Base-by-base conservation (phyloP, 2,888 invertebrate species). In the Oscheius onirici region DNA sequence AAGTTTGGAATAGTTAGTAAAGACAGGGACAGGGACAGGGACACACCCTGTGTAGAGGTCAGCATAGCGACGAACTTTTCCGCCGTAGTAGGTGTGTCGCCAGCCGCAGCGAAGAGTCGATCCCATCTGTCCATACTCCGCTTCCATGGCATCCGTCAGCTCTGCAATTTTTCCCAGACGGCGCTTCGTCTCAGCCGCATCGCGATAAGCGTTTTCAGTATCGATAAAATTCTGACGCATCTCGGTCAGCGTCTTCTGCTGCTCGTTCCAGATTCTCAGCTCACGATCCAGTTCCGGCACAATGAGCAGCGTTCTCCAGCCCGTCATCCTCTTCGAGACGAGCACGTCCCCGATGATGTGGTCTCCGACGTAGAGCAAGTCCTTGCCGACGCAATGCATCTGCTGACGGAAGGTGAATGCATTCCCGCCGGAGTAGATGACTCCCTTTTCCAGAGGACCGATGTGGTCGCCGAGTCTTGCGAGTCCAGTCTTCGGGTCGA, bases 261-360 rank as follows among this genome's bases (percentile, higher is more conserved):
- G 68, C 17, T 15, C 17, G 6, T 22, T 3, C 55, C 55, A 57
- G 17, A 46, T 43, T 6, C 20, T n/a, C 20, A 57, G 3, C 71
- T 85, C 99, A 85, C 95, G 93, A 22, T 94, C 93, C 80, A 99
- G 89, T 89, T 99, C 99, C 0, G 99, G 99, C n/a, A 99, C 94
- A 83, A 99, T 94, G 51, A 99, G 91, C 90, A 97, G 97, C n/a
- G 97, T 99, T 82, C 97, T 91, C 99, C 99, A 99, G 0, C 97
- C 97, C 3, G 82, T 79, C 3, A 81, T 75, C 89, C 99, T 97
- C 90, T 97, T 99, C 44, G 96, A 96, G 88, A 73, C 61, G n/a
- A 99, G 91, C 84, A 99, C 97, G 88, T 99, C 99, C 54, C 99
- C 96, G 89, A 97, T 99, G 85, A 99, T 97, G 89, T 99, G 97